Percentiles rank a stretch among this genome's conserved stretches.
phyloP scores from a whole-genome alignment of 2,888 invertebrate species.

The Agrochola circellaris region DNA sequence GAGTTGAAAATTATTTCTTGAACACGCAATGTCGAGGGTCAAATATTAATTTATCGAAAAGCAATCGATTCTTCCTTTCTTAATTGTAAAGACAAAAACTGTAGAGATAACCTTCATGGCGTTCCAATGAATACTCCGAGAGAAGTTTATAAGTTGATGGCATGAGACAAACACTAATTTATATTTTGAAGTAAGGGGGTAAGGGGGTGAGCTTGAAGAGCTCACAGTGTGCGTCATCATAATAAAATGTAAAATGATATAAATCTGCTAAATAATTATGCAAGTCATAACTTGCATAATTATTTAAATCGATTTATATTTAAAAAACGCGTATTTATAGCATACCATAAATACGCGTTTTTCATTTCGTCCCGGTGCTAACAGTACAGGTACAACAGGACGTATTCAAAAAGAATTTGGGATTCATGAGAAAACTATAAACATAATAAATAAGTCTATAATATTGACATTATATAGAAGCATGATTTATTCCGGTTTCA shows the following conservation, averaged over 20 bases:
- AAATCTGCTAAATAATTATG: neutral
- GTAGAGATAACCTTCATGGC: neutral
- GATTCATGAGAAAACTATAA: slow-evolving; percentile 7
- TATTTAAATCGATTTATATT: no score
- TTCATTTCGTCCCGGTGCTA: neutral
- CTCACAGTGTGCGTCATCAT: neutral
- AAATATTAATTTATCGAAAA: neutral
- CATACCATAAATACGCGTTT: neutral
- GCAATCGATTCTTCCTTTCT: neutral
- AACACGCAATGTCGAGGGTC: slow-evolving; percentile 36
- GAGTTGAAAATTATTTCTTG: slow-evolving; percentile 18
- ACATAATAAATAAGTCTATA: neutral
- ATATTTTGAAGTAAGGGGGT: neutral
- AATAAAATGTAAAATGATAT: neutral
- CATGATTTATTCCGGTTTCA: slow-evolving; percentile 9
- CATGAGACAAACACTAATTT: neutral
- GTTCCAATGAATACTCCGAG: neutral
- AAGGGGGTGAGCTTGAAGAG: neutral
- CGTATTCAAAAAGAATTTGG: neutral
- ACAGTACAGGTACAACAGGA: neutral
- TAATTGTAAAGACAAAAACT: neutral
- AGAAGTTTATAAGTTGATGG: neutral
- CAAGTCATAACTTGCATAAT: no score
- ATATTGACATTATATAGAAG: slow-evolving; percentile 14
- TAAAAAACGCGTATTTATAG: no score